A percentile compares a stretch with the other conserved stretches of the same genome.
phyloP scores from a whole-genome alignment of 2,797 vertebrate genomes.

The Notoglanidium macrostoma region DNA sequence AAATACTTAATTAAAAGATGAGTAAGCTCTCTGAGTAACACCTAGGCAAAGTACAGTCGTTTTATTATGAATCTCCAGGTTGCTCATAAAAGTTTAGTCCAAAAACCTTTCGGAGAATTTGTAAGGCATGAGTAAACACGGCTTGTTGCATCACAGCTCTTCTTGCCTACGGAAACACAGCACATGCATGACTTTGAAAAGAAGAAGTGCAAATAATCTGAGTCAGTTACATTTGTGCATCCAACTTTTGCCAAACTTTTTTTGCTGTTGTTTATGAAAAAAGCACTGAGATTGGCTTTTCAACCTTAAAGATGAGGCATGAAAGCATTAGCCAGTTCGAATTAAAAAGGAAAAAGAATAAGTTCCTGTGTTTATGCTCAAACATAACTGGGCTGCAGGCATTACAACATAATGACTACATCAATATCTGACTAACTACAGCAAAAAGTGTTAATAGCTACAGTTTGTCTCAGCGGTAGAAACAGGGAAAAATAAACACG shows the following conservation, averaged over 20 bases:
- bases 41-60: background rate
- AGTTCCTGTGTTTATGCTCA: background rate
- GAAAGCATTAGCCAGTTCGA: background rate
- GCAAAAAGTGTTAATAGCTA: background rate
- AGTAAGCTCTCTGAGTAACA: background rate
- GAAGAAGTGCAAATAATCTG: background rate
- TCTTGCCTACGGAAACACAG: background rate
- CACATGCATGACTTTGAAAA: background rate
- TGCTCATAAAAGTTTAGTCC: background rate
- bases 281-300: background rate
- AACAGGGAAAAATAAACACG: background rate
- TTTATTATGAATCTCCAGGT: background rate
- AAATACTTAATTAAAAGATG: background rate
- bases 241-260: slow-evolving; percentile 7
- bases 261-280: background rate
- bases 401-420: background rate
- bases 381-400: background rate
- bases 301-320: background rate
- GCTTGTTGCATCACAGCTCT: background rate
- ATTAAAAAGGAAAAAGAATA: background rate
- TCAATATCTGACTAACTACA: background rate
- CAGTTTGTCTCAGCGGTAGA: background rate
- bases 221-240: background rate
- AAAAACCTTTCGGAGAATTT: background rate
- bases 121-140: background rate